Base-by-base conservation (phyloP, 2,888 invertebrate species). In the Eueremaeus valkanovi region DNA sequence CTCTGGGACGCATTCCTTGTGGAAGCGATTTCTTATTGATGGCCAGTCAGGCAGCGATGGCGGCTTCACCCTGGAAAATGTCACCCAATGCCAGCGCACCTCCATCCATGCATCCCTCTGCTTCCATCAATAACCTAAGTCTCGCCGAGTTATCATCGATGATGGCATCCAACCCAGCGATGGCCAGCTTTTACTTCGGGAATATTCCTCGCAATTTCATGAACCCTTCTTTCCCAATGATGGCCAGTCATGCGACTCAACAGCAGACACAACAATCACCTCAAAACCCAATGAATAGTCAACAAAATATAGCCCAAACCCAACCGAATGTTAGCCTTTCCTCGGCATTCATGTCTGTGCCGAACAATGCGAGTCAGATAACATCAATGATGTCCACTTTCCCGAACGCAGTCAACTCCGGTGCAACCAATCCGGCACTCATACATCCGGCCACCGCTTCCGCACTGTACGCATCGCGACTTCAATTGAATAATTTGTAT, bases 11-110 rank as follows among this genome's bases (percentile, higher is more conserved):
- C 21, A 76, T 79, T 36, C 78, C 79, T 24, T 63, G 72, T 42
- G 72, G 76, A 24, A 78, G 76, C 42, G 78, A 78, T 72, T 73
- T 79, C 13, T 61, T 78, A n/a, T 74, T 79, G 49, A 79, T 79
- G 79, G 79, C 79, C 55, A 77, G 78, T 40, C 79, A 79, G 45
- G 75, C 76, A 16, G 77, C 75, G 6, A 40, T 70, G 55, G 45
- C 68, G 11, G 70, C 75, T 11, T 66, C 68, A 1, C 33, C 75
- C 21, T 72, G 70, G 75, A 70, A 72, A 36, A 18, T 70, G 29
- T 36, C 68, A 24, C 36, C 75, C 24, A 27, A 45, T 29, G 29
- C 70, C 3, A 11, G 68, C 9, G n/a, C 27, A 6, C 36, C 27
- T 27, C 24, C 45, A 42, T 31, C 66, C 24, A 18, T 40, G 49